Evolutionary conservation across 1,140 invertebrate species (phyloP), one percentile per base, ranked within the genome.

Genomic region (Belonocnema kinseyi): DNA sequence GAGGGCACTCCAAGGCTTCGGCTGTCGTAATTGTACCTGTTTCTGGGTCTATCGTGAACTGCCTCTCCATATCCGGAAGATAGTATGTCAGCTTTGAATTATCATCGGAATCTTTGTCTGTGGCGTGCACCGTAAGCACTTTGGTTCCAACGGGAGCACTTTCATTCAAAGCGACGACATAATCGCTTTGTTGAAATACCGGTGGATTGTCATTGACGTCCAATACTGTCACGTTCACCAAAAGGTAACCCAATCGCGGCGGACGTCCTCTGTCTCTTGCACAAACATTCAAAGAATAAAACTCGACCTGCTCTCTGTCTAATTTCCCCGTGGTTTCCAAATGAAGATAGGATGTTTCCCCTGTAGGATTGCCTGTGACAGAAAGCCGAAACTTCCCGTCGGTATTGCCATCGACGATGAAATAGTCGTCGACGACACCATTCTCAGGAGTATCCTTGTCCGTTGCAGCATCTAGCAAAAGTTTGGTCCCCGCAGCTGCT

Each of bases 121-220:
- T 96, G 0, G 98, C 98, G 83, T 94, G 95, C n/a, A 99, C 97
- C 82, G 96, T 96, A 0, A 98, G 89, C 0, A 99, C 97, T 10
- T 93, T 93, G 0, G 96, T 97, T n/a, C 97, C 97, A 0, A 95
- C 94, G 4, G 95, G 94, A 4, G 97, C 96, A 85, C 96, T 98
- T 91, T 99, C 98, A 88, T 98, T 97, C 16, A 99, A 85, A 12
- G 95, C 96, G 0, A 98, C 97, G 61, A 95, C 95, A 90, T 98
- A 99, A 86, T 98, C 97, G 90, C 95, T 96, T 86, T 97, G 96
- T 86, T 97, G 96, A 83, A 98, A 98, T 72, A 97, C 95, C 33
- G 98, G 98, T 17, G 97, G 96, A 90, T 98, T 98, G 87, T 99
- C 98, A 87, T 99, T 99, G 0, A 98, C 97, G 89, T 99, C 98